Base-by-base conservation (phyloP, 1,140 invertebrate genomes). In the Amphibalanus amphitrite region DNA sequence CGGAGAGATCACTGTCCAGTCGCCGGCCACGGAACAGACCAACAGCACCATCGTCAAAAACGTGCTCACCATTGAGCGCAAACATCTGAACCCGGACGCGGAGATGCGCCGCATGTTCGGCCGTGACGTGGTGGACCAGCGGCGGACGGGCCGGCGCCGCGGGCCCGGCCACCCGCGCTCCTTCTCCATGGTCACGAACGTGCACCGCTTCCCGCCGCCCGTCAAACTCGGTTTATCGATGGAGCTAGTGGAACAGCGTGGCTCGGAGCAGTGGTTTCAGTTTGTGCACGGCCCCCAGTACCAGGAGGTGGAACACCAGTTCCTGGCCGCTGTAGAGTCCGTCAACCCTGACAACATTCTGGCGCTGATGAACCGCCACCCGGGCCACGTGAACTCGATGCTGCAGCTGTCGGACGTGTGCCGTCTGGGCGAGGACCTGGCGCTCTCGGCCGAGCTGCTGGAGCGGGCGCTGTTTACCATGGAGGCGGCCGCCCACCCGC, bases 331-430 rank as follows among this genome's bases (percentile, higher is more conserved):
- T 70, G 87, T 93, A 26, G 88, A 92, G 78, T 88, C 86, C 75
- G 83, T 89, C 28, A 88, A 93, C 80, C 88, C 90, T 1, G 88
- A 93, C 75, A 89, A 88, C 78, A 87, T 93, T 75, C 83, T 90
- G 70, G 88, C 90, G 70, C 85, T 94, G 67, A 82, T 91, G n/a
- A 88, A 90, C 76, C 79, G 84, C 28, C 84, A 90, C 80, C 88
- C 89, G 0, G 92, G 90, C 78, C 90, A 94, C 75, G 86, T 94
- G 8, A 92, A 96, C 78, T 82, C 88, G 0, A 81, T 95, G n/a
- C 84, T 94, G 29, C 92, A 95, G 79, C 81, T 95, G 69, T 89
- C 90, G 74, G 91, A 93, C 77, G 82, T 93, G 25, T 91, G 88
- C 77, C 85, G 86, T 72, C 84, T 92, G 76, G 88, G 85, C 73